Conservation (phyloP, 1,140 invertebrate genomes). For the Hyphantria cunea region DNA sequence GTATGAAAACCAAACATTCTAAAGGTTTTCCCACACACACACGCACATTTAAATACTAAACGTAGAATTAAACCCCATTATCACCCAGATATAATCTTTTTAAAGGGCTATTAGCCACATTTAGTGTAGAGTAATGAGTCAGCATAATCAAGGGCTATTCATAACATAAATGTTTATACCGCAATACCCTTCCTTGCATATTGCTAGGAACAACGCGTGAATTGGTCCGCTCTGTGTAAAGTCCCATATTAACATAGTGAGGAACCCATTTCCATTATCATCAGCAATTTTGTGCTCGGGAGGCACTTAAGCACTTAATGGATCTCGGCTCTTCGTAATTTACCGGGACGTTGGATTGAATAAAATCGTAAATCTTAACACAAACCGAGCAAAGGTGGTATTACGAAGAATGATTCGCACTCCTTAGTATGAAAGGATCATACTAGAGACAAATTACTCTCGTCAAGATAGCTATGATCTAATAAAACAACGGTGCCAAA, state of each 20-base stretch:
- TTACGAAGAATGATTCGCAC: slow-evolving; percentile 63
- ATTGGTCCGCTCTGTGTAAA: slow-evolving; percentile 55
- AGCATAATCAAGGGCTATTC: slow-evolving; percentile 41
- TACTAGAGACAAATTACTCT: slow-evolving; percentile 24
- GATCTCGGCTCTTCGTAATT: slow-evolving; percentile 72
- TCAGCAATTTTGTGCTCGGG: slow-evolving; percentile 74
- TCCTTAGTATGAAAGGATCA: slow-evolving; percentile 43
- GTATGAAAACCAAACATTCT: no score
- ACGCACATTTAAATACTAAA: neutral
- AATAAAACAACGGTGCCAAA: slow-evolving; percentile 23
- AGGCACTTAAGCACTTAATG: slow-evolving; percentile 77
- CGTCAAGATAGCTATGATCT: slow-evolving; percentile 10
- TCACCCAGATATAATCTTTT: slow-evolving; percentile 13
- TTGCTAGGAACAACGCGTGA: slow-evolving; percentile 58
- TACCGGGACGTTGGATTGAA: slow-evolving; percentile 74
- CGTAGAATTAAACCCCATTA: neutral
- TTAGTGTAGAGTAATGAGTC: slow-evolving; percentile 33
- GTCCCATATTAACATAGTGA: slow-evolving; percentile 74
- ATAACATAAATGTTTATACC: slow-evolving; percentile 45
- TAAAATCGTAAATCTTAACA: slow-evolving; percentile 78
- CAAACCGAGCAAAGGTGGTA: slow-evolving; percentile 60
- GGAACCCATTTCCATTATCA: slow-evolving; percentile 77
- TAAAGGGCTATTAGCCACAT: slow-evolving; percentile 16
- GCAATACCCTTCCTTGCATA: slow-evolving; percentile 41
- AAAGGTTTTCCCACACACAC: neutral